These are phyloP conservation scores for Pachyseris speciosa DNA, from an alignment of 64 coral and sea anemone genomes.

Conservation along the genomic window DNA sequence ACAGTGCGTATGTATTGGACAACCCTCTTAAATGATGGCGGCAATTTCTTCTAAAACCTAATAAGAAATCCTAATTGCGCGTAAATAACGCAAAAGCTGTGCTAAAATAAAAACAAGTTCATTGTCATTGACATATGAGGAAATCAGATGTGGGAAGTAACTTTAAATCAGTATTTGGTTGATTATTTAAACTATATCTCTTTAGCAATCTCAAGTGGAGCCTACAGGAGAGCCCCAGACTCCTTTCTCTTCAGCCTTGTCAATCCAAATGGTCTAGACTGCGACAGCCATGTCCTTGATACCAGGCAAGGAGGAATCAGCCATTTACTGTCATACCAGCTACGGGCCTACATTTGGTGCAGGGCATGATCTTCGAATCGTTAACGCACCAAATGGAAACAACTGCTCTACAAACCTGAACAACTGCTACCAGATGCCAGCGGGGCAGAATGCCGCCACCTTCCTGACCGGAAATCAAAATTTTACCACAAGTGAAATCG, in stretches of 20 bases:
- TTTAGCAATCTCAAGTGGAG: no score
- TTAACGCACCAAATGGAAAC: not conserved
- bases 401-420: constrained; percentile 11
- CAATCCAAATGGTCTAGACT: not conserved
- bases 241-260: constrained; percentile 46
- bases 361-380: constrained; percentile 11
- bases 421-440: constrained; percentile 32
- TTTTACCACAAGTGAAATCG: not conserved
- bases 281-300: not conserved
- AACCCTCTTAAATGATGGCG: no score
- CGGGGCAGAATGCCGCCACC: not conserved
- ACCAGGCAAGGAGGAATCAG: not conserved
- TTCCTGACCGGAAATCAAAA: constrained; percentile 21
- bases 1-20: no score
- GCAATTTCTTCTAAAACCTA: no score
- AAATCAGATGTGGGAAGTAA: no score
- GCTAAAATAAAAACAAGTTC: no score
- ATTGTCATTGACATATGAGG: no score
- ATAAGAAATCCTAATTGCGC: no score
- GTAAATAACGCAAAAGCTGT: no score
- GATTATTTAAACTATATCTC: no score
- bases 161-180: no score
- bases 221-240: constrained; percentile 2
- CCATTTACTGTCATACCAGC: not conserved
- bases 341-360: constrained; percentile 11